These are phyloP conservation scores for Argynnis bischoffii DNA, from an alignment of 2,888 invertebrate genomes.

Conservation along the genomic window DNA sequence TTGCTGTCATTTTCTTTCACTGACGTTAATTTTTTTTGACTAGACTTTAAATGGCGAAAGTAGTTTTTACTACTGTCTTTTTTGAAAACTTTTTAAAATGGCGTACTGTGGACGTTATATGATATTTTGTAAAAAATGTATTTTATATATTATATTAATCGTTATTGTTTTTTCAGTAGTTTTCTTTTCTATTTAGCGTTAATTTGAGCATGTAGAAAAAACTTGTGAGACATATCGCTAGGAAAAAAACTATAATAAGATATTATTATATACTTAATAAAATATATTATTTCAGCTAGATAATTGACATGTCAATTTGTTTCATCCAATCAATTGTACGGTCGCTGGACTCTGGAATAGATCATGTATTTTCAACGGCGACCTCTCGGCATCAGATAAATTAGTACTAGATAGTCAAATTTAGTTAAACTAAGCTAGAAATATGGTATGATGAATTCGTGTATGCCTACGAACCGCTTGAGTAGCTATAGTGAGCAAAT, in stretches of 20 bases:
- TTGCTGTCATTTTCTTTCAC: constrained; percentile 43
- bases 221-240: constrained; percentile 80
- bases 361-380: constrained; percentile 38
- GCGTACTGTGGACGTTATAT: constrained; percentile 51
- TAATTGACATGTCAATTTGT: constrained; percentile 70
- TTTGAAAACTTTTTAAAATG: constrained; percentile 70
- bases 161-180: constrained; percentile 61
- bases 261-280: constrained; percentile 62
- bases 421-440: constrained; percentile 62
- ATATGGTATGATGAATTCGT: constrained; percentile 52
- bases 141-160: constrained; percentile 78
- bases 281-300: constrained; percentile 59
- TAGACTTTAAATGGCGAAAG: constrained; percentile 30
- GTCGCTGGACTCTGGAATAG: not conserved
- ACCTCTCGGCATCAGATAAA: constrained; percentile 63
- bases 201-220: constrained; percentile 71
- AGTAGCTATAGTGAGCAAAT: constrained; percentile 53
- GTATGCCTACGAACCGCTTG: constrained; percentile 64
- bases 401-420: constrained; percentile 74
- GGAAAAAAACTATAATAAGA: constrained; percentile 65
- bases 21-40: constrained; percentile 31
- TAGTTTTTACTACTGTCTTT: constrained; percentile 59
- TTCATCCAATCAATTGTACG: constrained; percentile 68
- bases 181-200: constrained; percentile 63
- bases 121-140: constrained; percentile 78